Evolutionary conservation across 1,140 invertebrate genomes (phyloP).

Genomic region (Drosophila busckii): DNA sequence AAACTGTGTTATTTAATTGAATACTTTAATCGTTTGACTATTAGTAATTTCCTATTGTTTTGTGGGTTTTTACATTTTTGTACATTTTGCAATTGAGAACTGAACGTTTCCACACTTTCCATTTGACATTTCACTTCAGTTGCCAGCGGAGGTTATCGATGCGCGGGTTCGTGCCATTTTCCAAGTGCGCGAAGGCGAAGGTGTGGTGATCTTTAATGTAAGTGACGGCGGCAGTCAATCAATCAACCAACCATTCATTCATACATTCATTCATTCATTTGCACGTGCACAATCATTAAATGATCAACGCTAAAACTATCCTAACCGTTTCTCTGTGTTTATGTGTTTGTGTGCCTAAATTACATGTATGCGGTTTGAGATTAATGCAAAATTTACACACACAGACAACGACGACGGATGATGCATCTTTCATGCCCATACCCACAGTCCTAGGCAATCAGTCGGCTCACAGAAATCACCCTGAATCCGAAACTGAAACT

Average conservation of each 20-base stretch:
- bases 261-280: neutral
- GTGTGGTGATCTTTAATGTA: slow-evolving; percentile 64
- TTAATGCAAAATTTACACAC: slow-evolving; percentile 57
- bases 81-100: slow-evolving; percentile 21
- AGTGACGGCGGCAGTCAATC: slow-evolving; percentile 22
- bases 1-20: neutral
- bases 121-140: slow-evolving; percentile 46
- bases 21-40: slow-evolving; percentile 1
- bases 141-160: slow-evolving; percentile 39
- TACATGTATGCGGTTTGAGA: slow-evolving; percentile 27
- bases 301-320: slow-evolving; percentile 10
- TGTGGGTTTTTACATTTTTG: neutral
- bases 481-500: slow-evolving; percentile 12
- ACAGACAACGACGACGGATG: slow-evolving; percentile 62
- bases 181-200: slow-evolving; percentile 31
- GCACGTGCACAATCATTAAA: slow-evolving; percentile 9
- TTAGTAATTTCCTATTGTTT: slow-evolving; percentile 5
- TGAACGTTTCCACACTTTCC: slow-evolving; percentile 42
- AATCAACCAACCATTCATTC: neutral
- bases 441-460: slow-evolving; percentile 32
- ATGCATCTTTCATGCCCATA: slow-evolving; percentile 70
- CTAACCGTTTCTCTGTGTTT: slow-evolving; percentile 38
- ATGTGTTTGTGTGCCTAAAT: slow-evolving; percentile 26
- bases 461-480: slow-evolving; percentile 19
- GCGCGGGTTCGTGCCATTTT: slow-evolving; percentile 40